Percentiles rank a stretch among this genome's conserved stretches.
phyloP scores from a whole-genome alignment of 2,797 vertebrate genomes.

The Squalus acanthias region DNA sequence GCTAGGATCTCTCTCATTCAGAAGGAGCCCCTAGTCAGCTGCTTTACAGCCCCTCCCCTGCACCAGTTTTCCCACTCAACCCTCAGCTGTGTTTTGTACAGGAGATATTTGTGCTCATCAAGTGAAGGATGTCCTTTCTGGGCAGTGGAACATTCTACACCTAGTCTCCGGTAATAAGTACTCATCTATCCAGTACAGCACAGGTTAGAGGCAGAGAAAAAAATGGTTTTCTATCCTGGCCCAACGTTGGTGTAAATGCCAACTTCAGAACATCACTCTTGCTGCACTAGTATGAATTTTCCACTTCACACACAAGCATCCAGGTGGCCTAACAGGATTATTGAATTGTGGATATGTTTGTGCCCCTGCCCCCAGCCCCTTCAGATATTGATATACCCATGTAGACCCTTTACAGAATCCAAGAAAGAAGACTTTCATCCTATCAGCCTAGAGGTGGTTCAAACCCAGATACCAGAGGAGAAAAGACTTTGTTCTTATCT shows the following conservation, averaged over 20 bases:
- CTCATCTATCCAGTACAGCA: background rate
- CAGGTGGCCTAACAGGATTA: background rate
- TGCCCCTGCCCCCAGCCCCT: background rate
- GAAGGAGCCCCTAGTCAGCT: background rate
- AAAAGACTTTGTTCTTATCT: background rate
- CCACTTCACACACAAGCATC: background rate
- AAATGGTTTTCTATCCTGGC: background rate
- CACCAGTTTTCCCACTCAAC: background rate
- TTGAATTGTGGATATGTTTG: background rate
- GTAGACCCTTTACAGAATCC: background rate
- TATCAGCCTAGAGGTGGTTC: background rate
- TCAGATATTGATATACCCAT: background rate
- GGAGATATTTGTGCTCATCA: background rate
- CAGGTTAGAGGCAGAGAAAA: background rate
- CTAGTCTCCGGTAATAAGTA: background rate
- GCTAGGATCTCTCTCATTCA: background rate
- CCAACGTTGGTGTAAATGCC: background rate
- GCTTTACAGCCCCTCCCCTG: background rate
- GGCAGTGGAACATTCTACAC: background rate
- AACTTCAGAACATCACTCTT: background rate
- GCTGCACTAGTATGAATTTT: background rate
- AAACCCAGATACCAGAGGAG: background rate
- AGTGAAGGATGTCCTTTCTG: background rate
- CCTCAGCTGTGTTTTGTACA: background rate
- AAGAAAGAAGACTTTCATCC: background rate